Evolutionary conservation across 2,113 vertebrate genomes (phyloP).

Genomic region (Phylloscopus whistleri): DNA sequence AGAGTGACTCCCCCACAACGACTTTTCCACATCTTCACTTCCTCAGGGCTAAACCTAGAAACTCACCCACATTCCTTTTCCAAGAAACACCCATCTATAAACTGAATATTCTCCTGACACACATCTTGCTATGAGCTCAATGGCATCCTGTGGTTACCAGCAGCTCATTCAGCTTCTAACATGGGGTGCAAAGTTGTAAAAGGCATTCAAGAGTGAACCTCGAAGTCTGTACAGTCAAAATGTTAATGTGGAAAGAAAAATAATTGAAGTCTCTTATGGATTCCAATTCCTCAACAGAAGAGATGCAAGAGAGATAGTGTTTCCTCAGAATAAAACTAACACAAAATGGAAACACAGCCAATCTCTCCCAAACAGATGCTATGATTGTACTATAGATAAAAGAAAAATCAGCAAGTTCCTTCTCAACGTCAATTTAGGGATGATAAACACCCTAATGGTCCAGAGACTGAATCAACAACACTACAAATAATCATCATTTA

Average conservation of each 20-base stretch:
- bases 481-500: background rate
- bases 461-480: background rate
- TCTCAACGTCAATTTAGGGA: background rate
- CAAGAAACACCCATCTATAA: background rate
- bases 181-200: background rate
- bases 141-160: background rate
- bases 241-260: background rate
- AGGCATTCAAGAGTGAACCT: background rate
- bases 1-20: background rate
- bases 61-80: background rate
- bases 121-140: background rate
- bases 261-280: background rate
- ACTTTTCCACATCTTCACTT: background rate
- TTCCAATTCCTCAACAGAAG: background rate
- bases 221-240: background rate
- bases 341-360: background rate
- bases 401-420: background rate
- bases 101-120: background rate
- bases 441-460: background rate
- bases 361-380: background rate
- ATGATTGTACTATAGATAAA: background rate
- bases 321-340: background rate
- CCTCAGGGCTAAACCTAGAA: background rate
- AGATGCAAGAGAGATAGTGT: background rate
- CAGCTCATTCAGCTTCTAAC: background rate